Base-by-base conservation (phyloP, 2,888 invertebrate species). In the Autographa pulchrina region DNA sequence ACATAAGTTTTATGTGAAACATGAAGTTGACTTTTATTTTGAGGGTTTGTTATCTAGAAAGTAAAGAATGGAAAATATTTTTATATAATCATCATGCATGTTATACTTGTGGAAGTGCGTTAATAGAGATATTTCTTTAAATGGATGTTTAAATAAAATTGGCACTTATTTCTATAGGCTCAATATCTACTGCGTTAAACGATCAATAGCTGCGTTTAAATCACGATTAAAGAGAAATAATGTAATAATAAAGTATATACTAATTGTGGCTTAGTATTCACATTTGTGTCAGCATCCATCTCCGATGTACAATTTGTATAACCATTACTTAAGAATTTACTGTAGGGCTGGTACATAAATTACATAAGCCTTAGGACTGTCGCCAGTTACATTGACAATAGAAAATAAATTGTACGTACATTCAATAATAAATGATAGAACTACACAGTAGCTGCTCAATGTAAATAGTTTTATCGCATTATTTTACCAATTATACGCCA, bases 401-500 rank as follows among this genome's bases (percentile, higher is more conserved):
- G 74, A 73, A 69, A 72, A 81, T 72, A 82, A 81, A 84, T 78
- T 76, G 60, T 74, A 70, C 25, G 54, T 65, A 74, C 62, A 60
- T 66, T 67, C 71, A 54, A 72, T 70, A 71, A 69, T 82, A 67
- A 74, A 77, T 58, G 60, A 73, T 72, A 72, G 75, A 82, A 74
- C 66, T 65, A 72, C 70, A 54, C 73, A 69, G 60, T 73, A 48
- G 62, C 71, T 71, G 77, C 32, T 68, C 65, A 70, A 78, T 73
- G 65, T 77, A 56, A 77, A 71, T 74, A 1, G 63, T 69, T 70
- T 72, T 73, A 78, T 81, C 66, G 59, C 58, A 60, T 77, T 75
- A 66, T 70, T 67, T 62, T 62, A 66, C 72, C 80, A 82, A 80
- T 80, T 77, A 83, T 66, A 72, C 74, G 74, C 74, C 69, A 80